A percentile compares a stretch with the other conserved stretches of the same genome.
phyloP scores from a whole-genome alignment of 2,888 invertebrate genomes.

The Drosophila vallismaia region DNA sequence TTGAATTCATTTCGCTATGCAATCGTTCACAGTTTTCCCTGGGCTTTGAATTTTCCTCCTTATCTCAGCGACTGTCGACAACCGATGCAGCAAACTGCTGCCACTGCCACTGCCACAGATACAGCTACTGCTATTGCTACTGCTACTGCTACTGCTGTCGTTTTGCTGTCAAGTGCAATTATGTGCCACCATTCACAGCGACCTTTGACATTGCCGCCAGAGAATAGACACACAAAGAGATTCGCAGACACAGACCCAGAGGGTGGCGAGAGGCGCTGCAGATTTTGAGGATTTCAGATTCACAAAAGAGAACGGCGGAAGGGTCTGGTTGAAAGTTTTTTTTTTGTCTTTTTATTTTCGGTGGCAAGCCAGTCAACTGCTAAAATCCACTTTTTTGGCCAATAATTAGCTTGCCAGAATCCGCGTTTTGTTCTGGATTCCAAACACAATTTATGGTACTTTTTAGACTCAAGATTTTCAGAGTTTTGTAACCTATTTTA shows the following conservation, averaged over 20 bases:
- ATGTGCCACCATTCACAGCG: slow-evolving; percentile 68
- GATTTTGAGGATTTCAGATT: slow-evolving; percentile 4
- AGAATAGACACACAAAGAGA: slow-evolving; percentile 32
- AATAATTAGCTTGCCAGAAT: slow-evolving; percentile 24
- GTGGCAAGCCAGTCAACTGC: slow-evolving; percentile 13
- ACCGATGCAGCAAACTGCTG: slow-evolving; percentile 15
- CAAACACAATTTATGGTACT: neutral
- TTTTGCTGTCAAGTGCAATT: slow-evolving; percentile 75
- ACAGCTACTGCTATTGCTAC: slow-evolving; percentile 18
- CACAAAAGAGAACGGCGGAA: slow-evolving; percentile 21
- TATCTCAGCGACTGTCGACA: slow-evolving; percentile 40
- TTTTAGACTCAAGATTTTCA: neutral
- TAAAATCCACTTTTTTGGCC: slow-evolving; percentile 26
- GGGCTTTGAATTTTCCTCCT: slow-evolving; percentile 46
- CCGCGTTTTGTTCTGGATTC: neutral
- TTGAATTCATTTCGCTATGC: slow-evolving; percentile 76
- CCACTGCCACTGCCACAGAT: slow-evolving; percentile 19
- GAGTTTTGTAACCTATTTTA: too few species aligned
- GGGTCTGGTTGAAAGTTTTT: slow-evolving; percentile 26
- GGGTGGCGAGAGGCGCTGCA: neutral
- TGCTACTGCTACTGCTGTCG: slow-evolving; percentile 41
- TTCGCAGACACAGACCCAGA: slow-evolving; percentile 15
- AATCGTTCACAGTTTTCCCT: slow-evolving; percentile 73
- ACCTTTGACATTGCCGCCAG: slow-evolving; percentile 68
- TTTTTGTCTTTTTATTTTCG: slow-evolving; percentile 3